Evolutionary conservation across 2,888 invertebrate species (phyloP), one percentile per base, ranked within the genome.

Genomic region (Matsumyia berberina): DNA sequence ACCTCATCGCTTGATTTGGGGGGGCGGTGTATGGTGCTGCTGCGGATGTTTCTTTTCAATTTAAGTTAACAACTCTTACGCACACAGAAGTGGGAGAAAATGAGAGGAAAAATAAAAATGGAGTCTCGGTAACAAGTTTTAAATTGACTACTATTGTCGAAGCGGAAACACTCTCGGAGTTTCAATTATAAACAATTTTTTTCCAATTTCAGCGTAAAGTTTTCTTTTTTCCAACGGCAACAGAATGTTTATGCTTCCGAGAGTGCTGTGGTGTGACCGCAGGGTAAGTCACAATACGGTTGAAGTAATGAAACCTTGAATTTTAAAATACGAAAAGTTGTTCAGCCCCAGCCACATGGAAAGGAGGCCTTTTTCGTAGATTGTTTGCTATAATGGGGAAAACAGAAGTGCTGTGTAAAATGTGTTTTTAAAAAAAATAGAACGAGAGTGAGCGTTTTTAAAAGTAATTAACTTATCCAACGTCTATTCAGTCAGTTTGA

Each of bases 101-200:
- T 15, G 19, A 7, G 19, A 11, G 1, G 4, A 15, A 57, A 44
- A 62, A 73, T 11, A 49, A 29, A 76, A 46, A 33, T 37, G 8
- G 9, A 76, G 37, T 66, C n/a, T n/a, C 39, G 11, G 51, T 66
- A 76, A 58, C 49, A 76, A 76, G 42, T 76, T 67, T 67, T 49
- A 67, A 76, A 66, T 67, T 76, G 58, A 29, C 46, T 64, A 37
- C 17, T 31, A 39, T 53, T 57, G 74, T 44, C 37, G 19, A 12
- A 62, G 5, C 12, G 3, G 44, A 17, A 58, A 15, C 31, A 39
- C 53, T 15, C 15, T 31, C 12, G 49, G 17, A 39, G 29, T 74
- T 74, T 74, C 66, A 74, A 66, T 74, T 74, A 66, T 35, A 53
- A 49, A 51, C 5, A 4, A 15, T 62, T 8, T 53, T 60, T 64